Base-by-base conservation (phyloP, 2,797 vertebrate species). In the Arctocebus calabarensis region DNA sequence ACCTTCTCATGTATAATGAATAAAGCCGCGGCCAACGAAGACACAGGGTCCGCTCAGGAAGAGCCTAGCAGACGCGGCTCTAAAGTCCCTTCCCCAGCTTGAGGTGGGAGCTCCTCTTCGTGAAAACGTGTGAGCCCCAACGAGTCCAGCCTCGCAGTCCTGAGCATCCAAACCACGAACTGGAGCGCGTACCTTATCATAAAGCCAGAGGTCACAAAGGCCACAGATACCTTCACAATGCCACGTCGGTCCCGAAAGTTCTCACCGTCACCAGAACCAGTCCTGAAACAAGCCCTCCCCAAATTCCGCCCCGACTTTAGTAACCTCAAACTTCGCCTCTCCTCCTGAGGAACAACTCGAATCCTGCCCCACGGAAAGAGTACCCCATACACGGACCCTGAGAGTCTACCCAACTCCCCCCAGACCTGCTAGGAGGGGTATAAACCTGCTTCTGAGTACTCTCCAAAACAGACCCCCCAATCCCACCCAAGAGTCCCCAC, bases 171-270 rank as follows among this genome's bases (percentile, higher is more conserved):
- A 59, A 71, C 9, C 9, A 66, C 32, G 17, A 17, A n/a, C 7
- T 52, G 48, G 48, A 52, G 14, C 48, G 48, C 48, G 48, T 13
- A 93, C 66, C 20, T 81, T 93, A 84, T 84, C 92, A 86, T 27
- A 55, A 12, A 84, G 52, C 40, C 40, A 45, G 87, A 83, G 90
- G 94, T 97, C 96, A 96, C 85, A 97, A 96, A 96, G 92, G 90
- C 95, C 84, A 95, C 23, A 14, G 57, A 70, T 34, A 89, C 29
- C 73, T 66, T 12, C 62, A 90, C 82, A 83, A 75, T 84, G 94
- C 97, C 94, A 93, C 92, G 88, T 96, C 14, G 61, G 95, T 90
- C 75, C 66, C 12, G 27, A 86, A 79, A 4, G 12, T 91, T 95
- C 25, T 32, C 75, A 62, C 89, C 64, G 93, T 96, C 90, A 94